A percentile compares a stretch with the other conserved stretches of the same genome.
These are phyloP conservation scores for Oasisia sp. DNA, from an alignment of 2,888 invertebrate genomes.

Conservation along the genomic window DNA sequence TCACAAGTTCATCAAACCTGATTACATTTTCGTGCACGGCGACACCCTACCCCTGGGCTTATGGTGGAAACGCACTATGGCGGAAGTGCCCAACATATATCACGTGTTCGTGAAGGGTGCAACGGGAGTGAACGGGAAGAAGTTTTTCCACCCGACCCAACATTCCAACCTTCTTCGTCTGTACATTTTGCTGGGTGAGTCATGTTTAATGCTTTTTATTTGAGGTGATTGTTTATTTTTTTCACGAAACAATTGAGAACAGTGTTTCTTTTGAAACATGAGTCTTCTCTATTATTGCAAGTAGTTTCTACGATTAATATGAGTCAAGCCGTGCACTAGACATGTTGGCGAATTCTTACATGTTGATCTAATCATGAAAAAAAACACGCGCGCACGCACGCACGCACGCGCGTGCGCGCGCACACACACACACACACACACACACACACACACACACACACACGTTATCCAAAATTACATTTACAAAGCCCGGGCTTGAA, in stretches of 20 bases:
- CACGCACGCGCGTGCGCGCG: too few relatives aligned
- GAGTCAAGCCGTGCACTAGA: too few relatives aligned
- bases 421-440: too few relatives aligned
- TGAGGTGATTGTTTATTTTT: neutral
- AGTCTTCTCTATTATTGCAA: too few relatives aligned
- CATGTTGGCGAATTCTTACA: too few relatives aligned
- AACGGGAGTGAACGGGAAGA: neutral
- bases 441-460: too few relatives aligned
- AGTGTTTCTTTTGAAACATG: neutral
- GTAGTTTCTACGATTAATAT: too few relatives aligned
- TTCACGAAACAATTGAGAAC: neutral
- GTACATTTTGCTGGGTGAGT: neutral
- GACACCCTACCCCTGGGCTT: neutral
- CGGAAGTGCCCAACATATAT: neutral
- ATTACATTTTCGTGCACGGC: constrained; percentile 14
- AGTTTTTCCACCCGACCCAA: neutral
- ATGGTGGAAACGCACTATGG: constrained; percentile 18
- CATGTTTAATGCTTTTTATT: neutral
- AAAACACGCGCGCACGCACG: too few relatives aligned
- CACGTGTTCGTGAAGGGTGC: neutral
- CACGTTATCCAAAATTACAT: too few relatives aligned
- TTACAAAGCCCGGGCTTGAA: too few relatives aligned
- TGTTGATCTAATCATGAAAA: too few relatives aligned
- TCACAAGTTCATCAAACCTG: constrained; percentile 14
- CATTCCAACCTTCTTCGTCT: constrained; percentile 5